These are phyloP conservation scores for Telenomus remus DNA, from an alignment of 1,140 invertebrate genomes.

Conservation along the genomic window DNA sequence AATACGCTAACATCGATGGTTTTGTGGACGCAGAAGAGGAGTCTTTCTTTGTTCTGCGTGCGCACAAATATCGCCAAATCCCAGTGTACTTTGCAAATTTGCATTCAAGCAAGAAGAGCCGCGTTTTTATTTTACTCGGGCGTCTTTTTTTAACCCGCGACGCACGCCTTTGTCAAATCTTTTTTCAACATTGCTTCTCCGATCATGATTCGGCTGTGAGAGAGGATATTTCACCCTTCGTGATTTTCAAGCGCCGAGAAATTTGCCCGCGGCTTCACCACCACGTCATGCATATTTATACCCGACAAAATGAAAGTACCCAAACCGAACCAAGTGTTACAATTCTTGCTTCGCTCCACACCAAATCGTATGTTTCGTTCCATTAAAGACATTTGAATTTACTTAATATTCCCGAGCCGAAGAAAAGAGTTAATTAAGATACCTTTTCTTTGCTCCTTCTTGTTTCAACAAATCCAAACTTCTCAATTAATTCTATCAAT, in stretches of 20 bases:
- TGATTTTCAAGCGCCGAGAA: constrained; percentile 50
- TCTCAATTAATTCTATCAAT: no score
- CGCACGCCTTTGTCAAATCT: constrained; percentile 34
- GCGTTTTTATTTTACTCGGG: background rate
- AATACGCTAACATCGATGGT: constrained; percentile 60
- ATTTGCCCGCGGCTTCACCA: constrained; percentile 32
- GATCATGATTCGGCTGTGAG: constrained; percentile 47
- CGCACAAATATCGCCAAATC: constrained; percentile 50
- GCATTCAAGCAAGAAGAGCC: constrained; percentile 53
- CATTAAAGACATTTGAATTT: constrained; percentile 48
- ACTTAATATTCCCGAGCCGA: constrained; percentile 6
- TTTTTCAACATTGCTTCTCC: constrained; percentile 20
- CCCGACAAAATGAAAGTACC: constrained; percentile 36
- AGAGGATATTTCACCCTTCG: constrained; percentile 58
- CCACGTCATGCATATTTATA: constrained; percentile 58
- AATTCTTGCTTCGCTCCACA: constrained; percentile 38
- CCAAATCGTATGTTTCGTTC: constrained; percentile 41
- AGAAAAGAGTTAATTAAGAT: no score
- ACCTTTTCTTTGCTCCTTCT: constrained; percentile 2
- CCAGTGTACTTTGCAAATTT: constrained; percentile 49
- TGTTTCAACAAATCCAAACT: constrained; percentile 1
- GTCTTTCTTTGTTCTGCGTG: constrained; percentile 45
- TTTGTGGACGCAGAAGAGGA: constrained; percentile 41
- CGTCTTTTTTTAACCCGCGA: background rate
- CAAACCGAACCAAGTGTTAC: constrained; percentile 34